Conservation (phyloP, 1,140 invertebrate species). For the Periplaneta americana region DNA sequence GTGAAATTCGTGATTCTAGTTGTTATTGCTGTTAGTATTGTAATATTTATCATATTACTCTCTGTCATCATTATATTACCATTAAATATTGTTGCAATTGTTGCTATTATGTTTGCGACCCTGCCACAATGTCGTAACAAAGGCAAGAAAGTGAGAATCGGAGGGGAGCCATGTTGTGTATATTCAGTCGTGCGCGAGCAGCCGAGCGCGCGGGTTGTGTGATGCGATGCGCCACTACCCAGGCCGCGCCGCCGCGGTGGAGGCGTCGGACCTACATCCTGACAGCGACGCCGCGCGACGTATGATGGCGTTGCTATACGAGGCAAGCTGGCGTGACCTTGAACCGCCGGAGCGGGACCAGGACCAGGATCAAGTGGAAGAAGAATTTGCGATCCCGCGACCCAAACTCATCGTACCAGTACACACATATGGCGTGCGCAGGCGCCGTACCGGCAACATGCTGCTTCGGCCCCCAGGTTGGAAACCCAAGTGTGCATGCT, state of each 20-base stretch:
- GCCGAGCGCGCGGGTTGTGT: no score
- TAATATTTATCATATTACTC: no score
- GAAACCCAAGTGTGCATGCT: no score
- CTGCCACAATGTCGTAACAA: no score
- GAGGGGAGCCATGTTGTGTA: no score
- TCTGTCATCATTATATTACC: no score
- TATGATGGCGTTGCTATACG: conserved; percentile 69
- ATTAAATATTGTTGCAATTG: no score
- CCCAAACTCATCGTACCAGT: conserved; percentile 81
- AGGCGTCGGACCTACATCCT: conserved; percentile 42
- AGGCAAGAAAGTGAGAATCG: no score
- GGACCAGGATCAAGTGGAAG: conserved; percentile 36
- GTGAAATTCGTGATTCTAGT: no score
- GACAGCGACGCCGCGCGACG: conserved; percentile 31
- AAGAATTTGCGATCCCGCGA: conserved; percentile 72
- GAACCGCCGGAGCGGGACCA: not conserved
- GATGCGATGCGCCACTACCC: conserved; percentile 83
- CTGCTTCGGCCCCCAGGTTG: conserved; percentile 32
- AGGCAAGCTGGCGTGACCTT: conserved; percentile 77
- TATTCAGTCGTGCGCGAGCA: no score
- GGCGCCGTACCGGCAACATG: conserved; percentile 67
- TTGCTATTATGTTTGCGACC: no score
- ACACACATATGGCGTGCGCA: conserved; percentile 73
- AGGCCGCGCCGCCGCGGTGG: conserved; percentile 57
- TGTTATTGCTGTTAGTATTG: no score